A percentile compares a stretch with the other conserved stretches of the same genome.
These are phyloP conservation scores for Actinia tenebrosa DNA, from an alignment of 64 coral and sea anemone genomes.

Conservation along the genomic window DNA sequence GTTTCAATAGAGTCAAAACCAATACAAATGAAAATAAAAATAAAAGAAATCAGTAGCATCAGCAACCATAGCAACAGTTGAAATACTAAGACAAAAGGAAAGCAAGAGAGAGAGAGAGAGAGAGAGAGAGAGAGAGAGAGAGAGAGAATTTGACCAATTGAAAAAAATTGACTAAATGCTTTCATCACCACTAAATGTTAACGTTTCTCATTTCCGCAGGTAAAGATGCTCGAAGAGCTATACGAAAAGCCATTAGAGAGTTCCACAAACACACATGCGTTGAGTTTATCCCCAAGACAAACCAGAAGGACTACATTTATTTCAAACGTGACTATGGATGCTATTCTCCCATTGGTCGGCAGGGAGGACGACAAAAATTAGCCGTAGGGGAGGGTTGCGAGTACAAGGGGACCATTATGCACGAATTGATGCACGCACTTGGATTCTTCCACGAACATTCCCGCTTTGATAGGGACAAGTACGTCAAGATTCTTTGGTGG, in stretches of 20 bases:
- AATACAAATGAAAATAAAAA: background rate
- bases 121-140: no score
- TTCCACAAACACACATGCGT: slow-evolving; percentile 52
- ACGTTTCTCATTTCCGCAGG: background rate
- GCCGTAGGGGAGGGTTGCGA: slow-evolving; percentile 64
- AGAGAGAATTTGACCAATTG: no score
- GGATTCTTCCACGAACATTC: slow-evolving; percentile 69
- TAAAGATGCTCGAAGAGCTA: slow-evolving; percentile 19
- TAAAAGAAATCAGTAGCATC: background rate
- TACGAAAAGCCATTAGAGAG: slow-evolving; percentile 38
- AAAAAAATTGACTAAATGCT: no score
- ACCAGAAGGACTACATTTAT: slow-evolving; percentile 38
- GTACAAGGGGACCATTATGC: slow-evolving; percentile 51
- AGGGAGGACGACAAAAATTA: slow-evolving; percentile 51
- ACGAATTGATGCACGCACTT: slow-evolving; percentile 61
- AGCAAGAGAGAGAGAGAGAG: no score
- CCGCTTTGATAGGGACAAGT: slow-evolving; percentile 57
- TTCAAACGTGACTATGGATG: slow-evolving; percentile 39
- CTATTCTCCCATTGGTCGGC: slow-evolving; percentile 55
- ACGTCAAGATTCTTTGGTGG: slow-evolving; percentile 61
- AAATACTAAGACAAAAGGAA: no score
- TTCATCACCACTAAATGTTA: background rate
- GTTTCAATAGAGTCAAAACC: no score
- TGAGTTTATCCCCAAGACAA: slow-evolving; percentile 28
- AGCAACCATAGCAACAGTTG: background rate